Base-by-base conservation (phyloP, 1,140 invertebrate genomes). In the Pseudomyrmex pallidus region DNA sequence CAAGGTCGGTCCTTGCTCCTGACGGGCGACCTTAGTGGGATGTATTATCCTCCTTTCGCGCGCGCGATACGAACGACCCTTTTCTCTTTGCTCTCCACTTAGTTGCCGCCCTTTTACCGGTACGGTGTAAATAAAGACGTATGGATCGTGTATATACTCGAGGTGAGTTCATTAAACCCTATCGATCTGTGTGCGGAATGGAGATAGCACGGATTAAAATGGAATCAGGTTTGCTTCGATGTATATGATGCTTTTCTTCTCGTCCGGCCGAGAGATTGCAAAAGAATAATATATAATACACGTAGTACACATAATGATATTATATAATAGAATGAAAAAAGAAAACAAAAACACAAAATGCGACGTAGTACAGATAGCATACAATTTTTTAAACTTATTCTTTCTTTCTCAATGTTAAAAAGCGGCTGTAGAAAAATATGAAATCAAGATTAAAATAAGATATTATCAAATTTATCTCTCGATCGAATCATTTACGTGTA, bases 1-100 rank as follows among this genome's bases (percentile, higher is more conserved):
- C 95, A 92, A 94, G 94, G 68, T 93, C 90, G 82, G 95, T 95
- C 77, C 93, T 94, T 91, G 89, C 93, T 89, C 87, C 83, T 86
- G 52, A 86, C 86, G 88, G 91, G 87, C 85, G 86, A 90, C 73
- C 88, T 90, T 82, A 80, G 76, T 80, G 73, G 61, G 92, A 93
- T 74, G 72, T 82, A 68, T 82, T 84, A 76, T 85, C 78, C 35
- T 56, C 83, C 62, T 22, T 72, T 80, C 20, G 57, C 74, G 54
- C 67, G 54, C 61, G 54, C 72, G 73, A 78, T 78, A 85, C 82
- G 74, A 5, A 85, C 76, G 74, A 83, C 78, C 84, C 68, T 74
- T 35, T 82, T 35, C 67, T 84, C 52, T 78, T 52, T 25, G 17
- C 48, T 61, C 57, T 64, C 35, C 66, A 20, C 25, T 15, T 2